Percentiles rank a stretch among this genome's conserved stretches.
Evolutionary conservation across 2,797 vertebrate genomes (phyloP).

Genomic region (Eutrigla gurnardus): DNA sequence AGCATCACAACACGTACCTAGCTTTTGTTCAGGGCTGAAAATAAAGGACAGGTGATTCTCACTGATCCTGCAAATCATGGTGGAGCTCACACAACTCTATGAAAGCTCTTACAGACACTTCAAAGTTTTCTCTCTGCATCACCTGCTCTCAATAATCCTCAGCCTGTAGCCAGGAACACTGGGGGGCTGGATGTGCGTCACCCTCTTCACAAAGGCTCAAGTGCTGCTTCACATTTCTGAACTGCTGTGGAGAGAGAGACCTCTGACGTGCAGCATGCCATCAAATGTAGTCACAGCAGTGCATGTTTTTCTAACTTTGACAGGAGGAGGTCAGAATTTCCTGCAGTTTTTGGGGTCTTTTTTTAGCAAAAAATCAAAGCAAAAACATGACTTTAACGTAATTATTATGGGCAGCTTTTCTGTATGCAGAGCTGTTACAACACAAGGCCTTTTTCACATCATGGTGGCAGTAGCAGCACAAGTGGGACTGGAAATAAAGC

Average conservation of each 20-base stretch:
- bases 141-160: slow-evolving; percentile 10
- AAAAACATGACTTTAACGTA: not conserved
- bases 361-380: not conserved
- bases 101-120: not conserved
- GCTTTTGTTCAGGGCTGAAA: slow-evolving; percentile 1
- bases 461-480: not conserved
- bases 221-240: slow-evolving; percentile 20
- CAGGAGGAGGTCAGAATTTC: not conserved
- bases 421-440: not conserved
- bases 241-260: not conserved
- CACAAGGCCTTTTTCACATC: not conserved
- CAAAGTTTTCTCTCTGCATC: not conserved
- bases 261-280: not conserved
- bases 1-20: slow-evolving; percentile 4
- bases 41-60: not conserved
- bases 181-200: slow-evolving; percentile 11
- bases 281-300: not conserved
- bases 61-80: not conserved
- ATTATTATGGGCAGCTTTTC: not conserved
- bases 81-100: slow-evolving; percentile 7
- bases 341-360: not conserved
- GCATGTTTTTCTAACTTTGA: not conserved
- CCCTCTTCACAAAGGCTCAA: slow-evolving; percentile 17
- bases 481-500: not conserved
- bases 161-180: not conserved